Evolutionary conservation across 2,797 vertebrate genomes (phyloP).

Genomic region (Rhyacichthys aspro): DNA sequence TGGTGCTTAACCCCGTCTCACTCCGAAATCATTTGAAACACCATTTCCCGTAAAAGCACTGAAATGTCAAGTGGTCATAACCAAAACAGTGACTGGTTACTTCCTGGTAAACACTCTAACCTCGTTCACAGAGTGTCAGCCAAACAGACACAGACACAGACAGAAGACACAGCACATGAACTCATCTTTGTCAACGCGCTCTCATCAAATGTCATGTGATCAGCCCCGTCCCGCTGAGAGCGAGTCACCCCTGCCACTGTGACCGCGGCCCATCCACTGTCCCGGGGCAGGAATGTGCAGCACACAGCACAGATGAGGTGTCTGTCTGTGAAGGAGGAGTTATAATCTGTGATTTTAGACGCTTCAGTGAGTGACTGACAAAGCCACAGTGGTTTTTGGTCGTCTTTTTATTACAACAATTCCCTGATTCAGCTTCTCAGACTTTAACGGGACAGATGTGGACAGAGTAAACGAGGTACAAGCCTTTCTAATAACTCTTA

Average conservation of each 20-base stretch:
- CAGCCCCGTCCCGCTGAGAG: conserved; percentile 38
- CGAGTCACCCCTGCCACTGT: conserved; percentile 52
- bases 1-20: conserved; percentile 32
- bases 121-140: conserved; percentile 16
- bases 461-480: conserved; percentile 29
- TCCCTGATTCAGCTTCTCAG: conserved; percentile 47
- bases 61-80: conserved; percentile 44
- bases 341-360: conserved; percentile 56
- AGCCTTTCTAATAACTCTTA: too few species aligned
- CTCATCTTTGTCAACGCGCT: conserved; percentile 10
- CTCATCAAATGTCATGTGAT: conserved; percentile 16
- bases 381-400: conserved; percentile 51
- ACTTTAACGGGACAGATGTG: conserved; percentile 49
- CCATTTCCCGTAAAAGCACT: conserved; percentile 50
- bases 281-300: conserved; percentile 60
- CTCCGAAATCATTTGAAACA: conserved; percentile 46
- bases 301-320: conserved; percentile 53
- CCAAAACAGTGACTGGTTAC: conserved; percentile 55
- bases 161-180: conserved; percentile 1
- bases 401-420: conserved; percentile 48
- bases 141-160: conserved; percentile 12
- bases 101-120: conserved; percentile 46
- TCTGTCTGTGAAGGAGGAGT: conserved; percentile 47
- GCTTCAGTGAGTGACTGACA: conserved; percentile 44
- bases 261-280: conserved; percentile 60